Conservation (phyloP, 1,140 invertebrate species). For the Arion vulgaris region DNA sequence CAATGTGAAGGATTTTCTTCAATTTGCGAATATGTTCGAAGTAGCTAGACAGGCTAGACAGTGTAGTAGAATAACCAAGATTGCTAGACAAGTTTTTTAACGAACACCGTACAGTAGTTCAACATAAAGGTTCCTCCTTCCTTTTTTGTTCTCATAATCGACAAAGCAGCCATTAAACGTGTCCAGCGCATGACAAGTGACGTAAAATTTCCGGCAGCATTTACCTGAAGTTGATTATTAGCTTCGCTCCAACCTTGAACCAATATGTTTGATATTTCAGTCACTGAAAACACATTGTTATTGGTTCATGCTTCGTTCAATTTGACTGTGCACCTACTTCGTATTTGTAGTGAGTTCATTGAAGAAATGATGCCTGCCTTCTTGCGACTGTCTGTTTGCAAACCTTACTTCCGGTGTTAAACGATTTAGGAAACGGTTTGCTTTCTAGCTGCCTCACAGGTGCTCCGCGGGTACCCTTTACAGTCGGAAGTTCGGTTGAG, state of each 20-base stretch:
- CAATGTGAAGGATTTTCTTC: too few species aligned
- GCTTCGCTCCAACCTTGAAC: not conserved
- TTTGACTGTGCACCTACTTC: not conserved
- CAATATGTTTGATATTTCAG: not conserved
- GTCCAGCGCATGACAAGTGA: constrained; percentile 4
- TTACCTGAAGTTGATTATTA: constrained; percentile 19
- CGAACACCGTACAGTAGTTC: too few species aligned
- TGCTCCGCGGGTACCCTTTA: constrained; percentile 2
- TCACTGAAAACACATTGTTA: constrained; percentile 6
- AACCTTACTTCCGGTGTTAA: constrained; percentile 14
- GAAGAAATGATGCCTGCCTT: not conserved
- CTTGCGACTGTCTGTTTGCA: not conserved
- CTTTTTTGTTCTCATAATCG: too few species aligned
- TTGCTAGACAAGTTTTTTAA: too few species aligned
- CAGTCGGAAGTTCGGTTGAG: not conserved
- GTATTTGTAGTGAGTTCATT: not conserved
- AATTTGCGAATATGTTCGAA: too few species aligned
- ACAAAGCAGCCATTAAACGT: constrained; percentile 2
- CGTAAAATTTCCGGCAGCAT: constrained; percentile 29
- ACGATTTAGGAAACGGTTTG: not conserved
- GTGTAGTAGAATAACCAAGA: too few species aligned
- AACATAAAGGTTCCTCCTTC: too few species aligned
- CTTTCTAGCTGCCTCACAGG: not conserved
- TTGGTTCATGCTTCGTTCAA: not conserved
- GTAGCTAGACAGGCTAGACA: too few species aligned